Evolutionary conservation across 2,888 invertebrate species (phyloP), one percentile per base, ranked within the genome.

Genomic region (Drosophila aldrichi): DNA sequence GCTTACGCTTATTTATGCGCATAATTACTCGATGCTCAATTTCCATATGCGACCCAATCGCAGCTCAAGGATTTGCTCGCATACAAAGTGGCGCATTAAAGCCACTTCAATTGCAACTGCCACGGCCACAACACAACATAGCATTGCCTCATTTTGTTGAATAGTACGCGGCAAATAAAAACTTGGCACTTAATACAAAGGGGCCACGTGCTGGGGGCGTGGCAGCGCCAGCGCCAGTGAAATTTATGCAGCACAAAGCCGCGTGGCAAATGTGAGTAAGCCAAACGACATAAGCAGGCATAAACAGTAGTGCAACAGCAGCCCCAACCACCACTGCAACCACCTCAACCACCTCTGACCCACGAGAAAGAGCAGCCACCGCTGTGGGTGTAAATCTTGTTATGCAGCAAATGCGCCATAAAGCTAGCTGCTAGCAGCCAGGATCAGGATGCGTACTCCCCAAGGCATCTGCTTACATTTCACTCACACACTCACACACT

Each of bases 271-370:
- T 85, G 89, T 84, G 81, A 83, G 81, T 80, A 88, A 88, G 86
- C 83, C 87, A 87, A 84, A 80, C 87, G 84, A 89, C 87, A 84
- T 87, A 86, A 84, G 88, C 84, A 84, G 86, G 77, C 87, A 81
- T 87, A 86, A 88, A 88, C 81, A 84, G 70, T 69, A 84, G 70
- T 69, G 72, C 54, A 56, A 56, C 65, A 60, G 62, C 59, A 49
- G 36, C 25, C 6, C 25, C 25, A 25, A 7, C 25, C 0, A 6
- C 25, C 25, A 25, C 25, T 25, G 48, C n/a, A 61, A 60, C 14
- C 18, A 16, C 16, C 56, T 29, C 32, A 18, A 6, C 14, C n/a
- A 22, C 44, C 43, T 20, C 29, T 36, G 12, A 29, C 8, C 22
- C 29, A 10, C n/a, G n/a, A n/a, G n/a, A n/a, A n/a, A n/a, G 2